Percentiles rank a stretch among this genome's conserved stretches.
Conservation (phyloP, 2,113 vertebrate species). For the Xenopus laevis region DNA sequence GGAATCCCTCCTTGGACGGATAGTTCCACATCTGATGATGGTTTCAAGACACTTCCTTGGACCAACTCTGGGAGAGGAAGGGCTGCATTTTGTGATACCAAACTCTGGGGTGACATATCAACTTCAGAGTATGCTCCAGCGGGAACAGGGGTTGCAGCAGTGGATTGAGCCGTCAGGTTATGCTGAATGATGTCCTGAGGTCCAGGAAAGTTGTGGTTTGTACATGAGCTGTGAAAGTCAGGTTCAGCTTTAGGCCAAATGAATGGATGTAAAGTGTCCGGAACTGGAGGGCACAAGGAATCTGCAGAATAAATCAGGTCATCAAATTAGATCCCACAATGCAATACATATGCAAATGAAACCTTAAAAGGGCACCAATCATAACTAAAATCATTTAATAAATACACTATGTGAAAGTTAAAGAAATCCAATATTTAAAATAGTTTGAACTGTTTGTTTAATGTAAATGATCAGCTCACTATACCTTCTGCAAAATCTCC, state of each 20-base stretch:
- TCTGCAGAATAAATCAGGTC: constrained; percentile 37
- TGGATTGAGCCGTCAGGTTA: not conserved
- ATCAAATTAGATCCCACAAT: not conserved
- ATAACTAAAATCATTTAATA: too few species aligned
- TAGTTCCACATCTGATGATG: constrained; percentile 44
- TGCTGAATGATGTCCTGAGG: not conserved
- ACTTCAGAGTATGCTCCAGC: constrained; percentile 14
- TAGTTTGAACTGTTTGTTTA: too few species aligned
- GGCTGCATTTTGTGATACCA: not conserved
- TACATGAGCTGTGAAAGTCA: constrained; percentile 41
- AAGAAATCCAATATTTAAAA: too few species aligned
- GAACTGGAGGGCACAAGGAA: not conserved
- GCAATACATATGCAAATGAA: too few species aligned
- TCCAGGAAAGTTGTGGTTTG: constrained; percentile 44
- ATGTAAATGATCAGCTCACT: too few species aligned
- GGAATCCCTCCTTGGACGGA: constrained; percentile 50
- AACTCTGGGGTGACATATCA: not conserved
- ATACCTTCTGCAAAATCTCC: too few species aligned
- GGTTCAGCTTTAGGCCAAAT: constrained; percentile 47
- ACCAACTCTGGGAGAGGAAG: constrained; percentile 19
- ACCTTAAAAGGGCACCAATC: too few species aligned
- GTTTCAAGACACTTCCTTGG: constrained; percentile 39
- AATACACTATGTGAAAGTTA: too few species aligned
- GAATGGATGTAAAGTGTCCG: constrained; percentile 48
- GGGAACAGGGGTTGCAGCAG: not conserved